Conservation (phyloP, 64 coral and sea anemone species). For the Dendronephthya gigantea region DNA sequence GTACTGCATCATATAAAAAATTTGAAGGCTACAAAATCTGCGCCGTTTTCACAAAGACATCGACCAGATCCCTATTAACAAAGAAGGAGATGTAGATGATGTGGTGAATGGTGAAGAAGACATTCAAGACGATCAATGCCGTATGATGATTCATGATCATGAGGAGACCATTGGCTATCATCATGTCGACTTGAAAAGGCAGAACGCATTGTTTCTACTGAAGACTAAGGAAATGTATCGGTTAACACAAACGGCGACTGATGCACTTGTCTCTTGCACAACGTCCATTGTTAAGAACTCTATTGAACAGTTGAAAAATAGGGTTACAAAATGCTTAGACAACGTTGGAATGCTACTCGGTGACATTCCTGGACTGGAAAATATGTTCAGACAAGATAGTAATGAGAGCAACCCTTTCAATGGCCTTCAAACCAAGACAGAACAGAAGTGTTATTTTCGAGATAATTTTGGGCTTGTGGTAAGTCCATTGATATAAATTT, state of each 20-base stretch:
- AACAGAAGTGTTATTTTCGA: slow-evolving; percentile 29
- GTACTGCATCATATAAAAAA: neutral
- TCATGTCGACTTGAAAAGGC: slow-evolving; percentile 26
- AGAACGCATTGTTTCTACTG: slow-evolving; percentile 33
- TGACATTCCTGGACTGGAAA: slow-evolving; percentile 32
- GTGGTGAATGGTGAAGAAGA: neutral
- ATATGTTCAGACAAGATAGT: slow-evolving; percentile 22
- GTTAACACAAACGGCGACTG: slow-evolving; percentile 34
- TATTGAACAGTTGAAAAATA: slow-evolving; percentile 22
- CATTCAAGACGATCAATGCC: neutral
- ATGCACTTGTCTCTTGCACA: slow-evolving; percentile 27
- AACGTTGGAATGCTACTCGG: slow-evolving; percentile 20
- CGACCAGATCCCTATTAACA: neutral
- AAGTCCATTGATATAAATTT: neutral
- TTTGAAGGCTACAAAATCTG: slow-evolving; percentile 24
- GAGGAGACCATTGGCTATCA: neutral
- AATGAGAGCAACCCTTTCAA: slow-evolving; percentile 15
- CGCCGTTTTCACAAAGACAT: slow-evolving; percentile 29
- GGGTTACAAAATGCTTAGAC: slow-evolving; percentile 21
- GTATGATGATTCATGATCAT: neutral
- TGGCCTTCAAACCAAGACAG: slow-evolving; percentile 13
- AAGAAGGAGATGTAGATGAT: too few species aligned
- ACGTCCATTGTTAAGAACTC: slow-evolving; percentile 16
- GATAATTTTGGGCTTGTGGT: slow-evolving; percentile 35
- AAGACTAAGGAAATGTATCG: slow-evolving; percentile 39